A percentile compares a stretch with the other conserved stretches of the same genome.
These are phyloP conservation scores for Brevimyrus niger DNA, from an alignment of 2,113 vertebrate genomes.

Conservation along the genomic window DNA sequence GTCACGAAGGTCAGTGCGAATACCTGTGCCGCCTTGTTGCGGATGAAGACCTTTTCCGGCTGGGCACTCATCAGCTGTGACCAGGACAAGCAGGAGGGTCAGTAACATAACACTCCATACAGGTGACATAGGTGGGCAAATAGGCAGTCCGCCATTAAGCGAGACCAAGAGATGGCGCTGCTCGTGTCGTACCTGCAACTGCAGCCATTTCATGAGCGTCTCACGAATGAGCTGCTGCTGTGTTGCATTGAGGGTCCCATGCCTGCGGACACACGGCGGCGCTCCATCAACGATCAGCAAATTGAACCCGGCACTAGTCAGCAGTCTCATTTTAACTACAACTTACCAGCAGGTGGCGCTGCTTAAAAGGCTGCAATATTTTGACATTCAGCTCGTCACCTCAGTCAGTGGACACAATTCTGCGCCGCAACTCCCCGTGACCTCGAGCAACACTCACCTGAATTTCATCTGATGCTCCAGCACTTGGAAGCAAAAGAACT, in stretches of 20 bases:
- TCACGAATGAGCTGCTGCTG: constrained; percentile 94
- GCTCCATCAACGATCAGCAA: not conserved
- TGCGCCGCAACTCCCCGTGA: not conserved
- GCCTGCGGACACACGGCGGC: constrained; percentile 61
- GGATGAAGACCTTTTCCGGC: constrained; percentile 91
- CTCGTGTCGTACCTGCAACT: constrained; percentile 71
- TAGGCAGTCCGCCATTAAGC: not conserved
- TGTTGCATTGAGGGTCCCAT: constrained; percentile 69
- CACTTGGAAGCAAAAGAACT: constrained; percentile 99
- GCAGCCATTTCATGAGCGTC: constrained; percentile 92
- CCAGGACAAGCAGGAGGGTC: not conserved
- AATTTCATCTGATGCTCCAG: constrained; percentile 94
- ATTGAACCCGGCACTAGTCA: not conserved
- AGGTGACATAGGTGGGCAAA: not conserved
- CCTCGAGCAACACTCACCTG: constrained; percentile 66
- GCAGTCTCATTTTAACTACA: not conserved
- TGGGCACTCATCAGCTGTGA: constrained; percentile 77
- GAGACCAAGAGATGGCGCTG: not conserved
- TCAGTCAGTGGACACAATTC: not conserved
- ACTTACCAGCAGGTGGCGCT: not conserved
- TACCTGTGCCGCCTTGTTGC: constrained; percentile 96
- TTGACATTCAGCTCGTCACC: not conserved
- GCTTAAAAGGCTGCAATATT: not conserved
- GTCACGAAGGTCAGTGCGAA: constrained; percentile 91
- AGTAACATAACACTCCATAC: not conserved